Evolutionary conservation across 2,113 vertebrate genomes (phyloP).

Genomic region (Ammodytes marinus): DNA sequence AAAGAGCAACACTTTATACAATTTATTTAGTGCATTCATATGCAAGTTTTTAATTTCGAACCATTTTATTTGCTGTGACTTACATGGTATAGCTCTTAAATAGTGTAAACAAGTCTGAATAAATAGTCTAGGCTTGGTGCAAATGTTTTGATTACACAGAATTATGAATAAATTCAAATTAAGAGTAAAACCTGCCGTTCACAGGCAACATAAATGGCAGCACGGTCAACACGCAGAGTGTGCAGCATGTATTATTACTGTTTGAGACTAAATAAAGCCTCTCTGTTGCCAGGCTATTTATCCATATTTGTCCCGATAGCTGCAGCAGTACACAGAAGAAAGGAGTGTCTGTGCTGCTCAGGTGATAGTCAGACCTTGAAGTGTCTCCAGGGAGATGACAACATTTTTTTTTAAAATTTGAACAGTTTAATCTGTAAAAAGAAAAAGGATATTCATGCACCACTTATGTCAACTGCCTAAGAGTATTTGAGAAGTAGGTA

Average conservation of each 20-base stretch:
- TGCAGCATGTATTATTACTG: conserved; percentile 23
- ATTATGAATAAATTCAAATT: conserved; percentile 7
- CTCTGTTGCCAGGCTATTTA: conserved; percentile 62
- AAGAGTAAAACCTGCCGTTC: conserved; percentile 12
- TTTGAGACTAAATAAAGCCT: conserved; percentile 63
- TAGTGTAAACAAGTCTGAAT: not conserved
- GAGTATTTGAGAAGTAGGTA: not conserved
- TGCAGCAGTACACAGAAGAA: conserved; percentile 15
- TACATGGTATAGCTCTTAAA: not conserved
- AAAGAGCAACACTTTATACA: not conserved
- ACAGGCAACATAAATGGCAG: conserved; percentile 5
- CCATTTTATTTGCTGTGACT: not conserved
- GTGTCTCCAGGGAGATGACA: conserved; percentile 30
- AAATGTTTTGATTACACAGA: conserved; percentile 16
- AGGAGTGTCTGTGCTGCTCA: conserved; percentile 27
- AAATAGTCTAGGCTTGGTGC: not conserved
- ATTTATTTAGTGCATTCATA: not conserved
- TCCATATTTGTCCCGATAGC: conserved; percentile 53
- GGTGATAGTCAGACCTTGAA: conserved; percentile 33
- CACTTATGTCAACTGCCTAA: not conserved
- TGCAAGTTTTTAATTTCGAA: not conserved
- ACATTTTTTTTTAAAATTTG: no score
- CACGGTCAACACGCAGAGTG: not conserved
- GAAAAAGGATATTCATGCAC: conserved; percentile 2
- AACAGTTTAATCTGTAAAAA: not conserved